These are phyloP conservation scores for Octonoba sinensis DNA, from an alignment of 2,888 invertebrate species.

Conservation along the genomic window DNA sequence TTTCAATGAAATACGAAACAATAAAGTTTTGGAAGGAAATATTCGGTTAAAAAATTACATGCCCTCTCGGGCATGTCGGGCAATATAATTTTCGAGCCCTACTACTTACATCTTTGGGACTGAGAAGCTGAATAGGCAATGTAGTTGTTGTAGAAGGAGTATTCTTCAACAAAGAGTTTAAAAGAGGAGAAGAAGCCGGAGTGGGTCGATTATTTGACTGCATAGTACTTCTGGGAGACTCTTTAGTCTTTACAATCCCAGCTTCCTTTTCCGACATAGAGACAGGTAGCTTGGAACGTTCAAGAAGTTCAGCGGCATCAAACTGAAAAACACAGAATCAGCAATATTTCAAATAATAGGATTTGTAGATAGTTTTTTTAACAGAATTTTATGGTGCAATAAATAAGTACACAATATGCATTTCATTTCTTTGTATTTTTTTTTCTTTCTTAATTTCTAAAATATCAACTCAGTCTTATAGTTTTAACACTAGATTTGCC, in stretches of 20 bases:
- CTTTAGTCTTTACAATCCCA: slow-evolving; percentile 20
- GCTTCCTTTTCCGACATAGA: slow-evolving; percentile 19
- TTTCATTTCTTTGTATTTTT: too few relatives aligned
- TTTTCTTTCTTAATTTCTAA: too few relatives aligned
- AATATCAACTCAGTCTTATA: too few relatives aligned
- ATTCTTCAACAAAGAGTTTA: slow-evolving; percentile 86
- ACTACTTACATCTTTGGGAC: slow-evolving; percentile 42
- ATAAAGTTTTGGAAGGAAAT: too few relatives aligned
- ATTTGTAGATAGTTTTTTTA: neutral
- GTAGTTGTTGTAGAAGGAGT: slow-evolving; percentile 73
- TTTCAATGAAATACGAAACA: too few relatives aligned
- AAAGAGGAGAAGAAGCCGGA: slow-evolving; percentile 76
- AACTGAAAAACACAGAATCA: neutral
- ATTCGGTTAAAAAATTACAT: too few relatives aligned
- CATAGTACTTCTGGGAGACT: slow-evolving; percentile 32
- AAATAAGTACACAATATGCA: too few relatives aligned
- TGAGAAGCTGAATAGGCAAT: slow-evolving; percentile 16
- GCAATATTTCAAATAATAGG: neutral
- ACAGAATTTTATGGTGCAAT: too few relatives aligned
- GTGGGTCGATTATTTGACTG: slow-evolving; percentile 57
- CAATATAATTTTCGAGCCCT: too few relatives aligned
- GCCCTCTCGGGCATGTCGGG: too few relatives aligned
- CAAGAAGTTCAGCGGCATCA: neutral
- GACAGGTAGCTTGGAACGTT: too few relatives aligned
- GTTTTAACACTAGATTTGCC: too few relatives aligned